These are phyloP conservation scores for Perizoma flavofasciatum DNA, from an alignment of 2,888 invertebrate genomes.

Conservation along the genomic window DNA sequence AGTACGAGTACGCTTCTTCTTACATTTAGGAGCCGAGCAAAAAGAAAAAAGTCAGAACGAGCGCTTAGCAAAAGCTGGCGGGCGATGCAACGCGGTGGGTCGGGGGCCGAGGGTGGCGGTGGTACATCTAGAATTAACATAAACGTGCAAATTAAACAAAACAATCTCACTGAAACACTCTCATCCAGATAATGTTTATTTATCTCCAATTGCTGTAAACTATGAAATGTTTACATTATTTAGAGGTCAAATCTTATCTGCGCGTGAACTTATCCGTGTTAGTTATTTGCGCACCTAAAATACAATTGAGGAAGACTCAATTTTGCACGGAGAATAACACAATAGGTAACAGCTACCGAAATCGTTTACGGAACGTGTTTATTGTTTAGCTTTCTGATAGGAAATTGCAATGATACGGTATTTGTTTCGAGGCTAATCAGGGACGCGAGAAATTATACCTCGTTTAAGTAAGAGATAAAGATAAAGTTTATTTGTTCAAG, in stretches of 20 bases:
- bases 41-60: no score
- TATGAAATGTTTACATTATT: constrained; percentile 22
- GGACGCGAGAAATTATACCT: not conserved
- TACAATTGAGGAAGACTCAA: constrained; percentile 15
- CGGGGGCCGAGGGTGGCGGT: no score
- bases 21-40: no score
- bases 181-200: constrained; percentile 15
- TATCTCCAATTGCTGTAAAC: constrained; percentile 17
- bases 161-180: constrained; percentile 3
- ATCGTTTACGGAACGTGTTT: constrained; percentile 27
- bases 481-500: no score
- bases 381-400: constrained; percentile 22
- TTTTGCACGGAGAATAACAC: constrained; percentile 20
- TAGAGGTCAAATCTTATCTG: constrained; percentile 35
- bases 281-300: constrained; percentile 11
- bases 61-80: no score
- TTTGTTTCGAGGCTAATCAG: constrained; percentile 16
- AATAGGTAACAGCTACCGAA: constrained; percentile 22
- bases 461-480: no score
- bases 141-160: constrained; percentile 13
- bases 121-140: no score
- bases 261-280: constrained; percentile 18
- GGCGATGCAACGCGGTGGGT: no score
- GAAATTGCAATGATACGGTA: constrained; percentile 17
- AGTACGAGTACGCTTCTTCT: no score